Conservation (phyloP, 2,888 invertebrate genomes). For the Drosophila paramelanica region DNA sequence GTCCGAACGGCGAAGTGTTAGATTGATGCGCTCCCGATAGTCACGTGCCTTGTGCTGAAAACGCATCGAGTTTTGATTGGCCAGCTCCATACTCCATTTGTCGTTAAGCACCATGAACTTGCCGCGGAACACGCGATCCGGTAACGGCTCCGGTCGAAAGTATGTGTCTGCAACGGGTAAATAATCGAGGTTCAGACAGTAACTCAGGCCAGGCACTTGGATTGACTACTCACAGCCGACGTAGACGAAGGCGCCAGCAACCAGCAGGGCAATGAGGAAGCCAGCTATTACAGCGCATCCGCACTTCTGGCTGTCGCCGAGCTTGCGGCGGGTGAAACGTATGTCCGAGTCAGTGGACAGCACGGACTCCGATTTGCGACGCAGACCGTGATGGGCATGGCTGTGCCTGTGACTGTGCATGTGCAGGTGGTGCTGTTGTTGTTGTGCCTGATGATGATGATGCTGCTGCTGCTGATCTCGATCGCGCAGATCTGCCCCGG, state of each 20-base stretch:
- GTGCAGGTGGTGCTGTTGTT: slow-evolving; percentile 63
- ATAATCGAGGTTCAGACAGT: not conserved
- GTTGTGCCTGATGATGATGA: slow-evolving; percentile 27
- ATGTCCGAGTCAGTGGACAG: slow-evolving; percentile 95
- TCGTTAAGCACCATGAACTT: slow-evolving; percentile 91
- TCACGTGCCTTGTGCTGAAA: slow-evolving; percentile 91
- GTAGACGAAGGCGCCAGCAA: slow-evolving; percentile 88
- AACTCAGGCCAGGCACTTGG: not conserved
- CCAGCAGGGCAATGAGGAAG: slow-evolving; percentile 91
- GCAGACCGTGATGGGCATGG: slow-evolving; percentile 64
- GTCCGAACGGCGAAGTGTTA: slow-evolving; percentile 90
- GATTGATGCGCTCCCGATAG: slow-evolving; percentile 91
- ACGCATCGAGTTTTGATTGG: slow-evolving; percentile 88
- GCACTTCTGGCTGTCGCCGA: slow-evolving; percentile 93
- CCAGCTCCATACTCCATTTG: slow-evolving; percentile 88
- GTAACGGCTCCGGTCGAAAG: slow-evolving; percentile 87
- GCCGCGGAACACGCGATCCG: slow-evolving; percentile 93
- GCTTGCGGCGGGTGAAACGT: slow-evolving; percentile 93
- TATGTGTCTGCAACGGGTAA: slow-evolving; percentile 80
- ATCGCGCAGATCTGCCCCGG: slow-evolving; percentile 24
- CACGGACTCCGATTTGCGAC: slow-evolving; percentile 89
- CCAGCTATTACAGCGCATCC: slow-evolving; percentile 95
- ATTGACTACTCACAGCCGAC: slow-evolving; percentile 86
- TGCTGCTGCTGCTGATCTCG: slow-evolving; percentile 44
- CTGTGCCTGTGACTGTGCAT: slow-evolving; percentile 67